Percentiles rank a stretch among this genome's conserved stretches.
phyloP scores from a whole-genome alignment of 2,888 invertebrate species.

The Stratiomys singularior region DNA sequence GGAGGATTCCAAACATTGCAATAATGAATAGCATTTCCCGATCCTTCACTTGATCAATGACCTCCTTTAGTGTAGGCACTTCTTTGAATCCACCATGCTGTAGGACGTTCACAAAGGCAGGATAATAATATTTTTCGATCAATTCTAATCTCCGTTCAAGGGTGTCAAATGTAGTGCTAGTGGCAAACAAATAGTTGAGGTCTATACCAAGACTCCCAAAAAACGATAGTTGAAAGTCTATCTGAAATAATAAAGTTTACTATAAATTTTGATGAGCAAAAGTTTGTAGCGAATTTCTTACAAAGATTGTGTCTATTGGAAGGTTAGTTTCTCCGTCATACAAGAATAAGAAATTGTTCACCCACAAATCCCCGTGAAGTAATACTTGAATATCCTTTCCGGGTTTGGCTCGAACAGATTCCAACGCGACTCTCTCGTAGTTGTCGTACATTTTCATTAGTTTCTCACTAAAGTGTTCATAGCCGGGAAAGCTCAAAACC shows the following conservation, averaged over 20 bases:
- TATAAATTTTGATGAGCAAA: neutral
- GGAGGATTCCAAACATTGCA: neutral
- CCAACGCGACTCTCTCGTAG: constrained; percentile 50
- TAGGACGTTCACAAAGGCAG: neutral
- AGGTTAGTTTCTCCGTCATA: constrained; percentile 60
- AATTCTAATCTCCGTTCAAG: constrained; percentile 50
- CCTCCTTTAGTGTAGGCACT: neutral
- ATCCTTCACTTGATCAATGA: neutral
- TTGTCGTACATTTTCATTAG: constrained; percentile 61
- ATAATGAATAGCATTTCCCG: constrained; percentile 7
- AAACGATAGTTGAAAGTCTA: constrained; percentile 63
- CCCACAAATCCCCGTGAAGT: constrained; percentile 69
- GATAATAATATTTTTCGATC: constrained; percentile 22
- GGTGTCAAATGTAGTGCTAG: constrained; percentile 50
- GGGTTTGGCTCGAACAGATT: neutral
- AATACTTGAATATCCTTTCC: constrained; percentile 61
- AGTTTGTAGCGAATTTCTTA: constrained; percentile 56
- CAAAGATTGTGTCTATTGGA: constrained; percentile 65
- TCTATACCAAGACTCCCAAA: constrained; percentile 57
- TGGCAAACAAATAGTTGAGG: constrained; percentile 53
- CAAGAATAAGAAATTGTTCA: constrained; percentile 67
- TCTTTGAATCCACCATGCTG: neutral
- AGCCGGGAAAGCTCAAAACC: constrained; percentile 65
- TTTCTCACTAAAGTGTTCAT: constrained; percentile 64
- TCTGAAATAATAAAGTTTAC: constrained; percentile 53